phyloP scores from a whole-genome alignment of 2,797 vertebrate genomes.

The Gambusia yucatana region DNA sequence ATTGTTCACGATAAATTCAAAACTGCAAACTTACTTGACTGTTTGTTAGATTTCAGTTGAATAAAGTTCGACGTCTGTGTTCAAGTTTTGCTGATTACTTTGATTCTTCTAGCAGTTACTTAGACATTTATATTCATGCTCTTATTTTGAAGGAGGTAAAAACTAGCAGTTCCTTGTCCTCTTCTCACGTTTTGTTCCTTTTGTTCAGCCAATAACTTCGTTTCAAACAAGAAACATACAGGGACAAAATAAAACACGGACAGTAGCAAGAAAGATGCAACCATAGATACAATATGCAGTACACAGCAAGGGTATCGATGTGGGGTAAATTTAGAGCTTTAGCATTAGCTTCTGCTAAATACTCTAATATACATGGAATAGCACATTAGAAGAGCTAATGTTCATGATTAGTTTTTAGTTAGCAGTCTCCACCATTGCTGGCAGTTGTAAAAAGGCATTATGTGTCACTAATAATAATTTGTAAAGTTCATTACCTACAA shows the following conservation, averaged over 20 bases:
- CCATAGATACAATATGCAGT: not conserved
- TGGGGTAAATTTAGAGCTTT: not conserved
- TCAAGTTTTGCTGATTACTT: not conserved
- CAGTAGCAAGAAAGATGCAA: not conserved
- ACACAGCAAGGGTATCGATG: not conserved
- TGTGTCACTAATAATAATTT: not conserved
- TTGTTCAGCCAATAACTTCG: not conserved
- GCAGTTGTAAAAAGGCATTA: not conserved
- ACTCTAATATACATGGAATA: not conserved
- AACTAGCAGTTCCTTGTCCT: not conserved
- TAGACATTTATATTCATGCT: not conserved
- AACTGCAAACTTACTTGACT: not conserved
- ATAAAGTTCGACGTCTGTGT: not conserved
- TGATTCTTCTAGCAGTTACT: not conserved
- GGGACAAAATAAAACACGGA: not conserved
- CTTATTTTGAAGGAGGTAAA: not conserved
- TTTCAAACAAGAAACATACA: not conserved
- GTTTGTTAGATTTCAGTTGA: not conserved
- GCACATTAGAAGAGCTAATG: not conserved
- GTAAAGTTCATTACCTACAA: not conserved
- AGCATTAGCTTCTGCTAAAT: not conserved
- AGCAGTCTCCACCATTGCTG: not conserved
- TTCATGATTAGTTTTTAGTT: not conserved
- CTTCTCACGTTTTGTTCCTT: not conserved
- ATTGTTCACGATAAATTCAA: not conserved